Percentiles rank a stretch among this genome's conserved stretches.
Conservation (phyloP, 2,113 vertebrate genomes). For the Pristiophorus japonicus region DNA sequence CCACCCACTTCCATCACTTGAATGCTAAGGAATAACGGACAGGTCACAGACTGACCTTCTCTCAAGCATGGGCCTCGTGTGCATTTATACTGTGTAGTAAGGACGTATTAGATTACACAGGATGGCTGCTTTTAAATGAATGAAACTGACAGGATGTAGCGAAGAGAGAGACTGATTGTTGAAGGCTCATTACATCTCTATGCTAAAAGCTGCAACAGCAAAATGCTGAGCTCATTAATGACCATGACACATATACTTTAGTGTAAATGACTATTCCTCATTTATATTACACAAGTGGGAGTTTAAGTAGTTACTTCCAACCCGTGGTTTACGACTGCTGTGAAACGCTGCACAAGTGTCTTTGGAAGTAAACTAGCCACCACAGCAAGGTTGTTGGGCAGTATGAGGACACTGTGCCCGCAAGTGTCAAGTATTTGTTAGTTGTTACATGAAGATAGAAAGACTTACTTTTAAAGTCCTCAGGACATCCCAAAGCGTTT, state of each 20-base stretch:
- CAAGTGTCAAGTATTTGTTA: background rate
- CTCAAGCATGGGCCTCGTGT: no score
- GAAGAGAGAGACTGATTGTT: background rate
- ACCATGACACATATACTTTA: background rate
- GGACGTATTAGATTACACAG: no score
- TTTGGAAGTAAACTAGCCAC: background rate
- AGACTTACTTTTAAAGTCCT: background rate
- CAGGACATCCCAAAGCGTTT: background rate
- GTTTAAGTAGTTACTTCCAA: background rate
- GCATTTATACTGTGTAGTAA: no score
- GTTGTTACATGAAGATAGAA: background rate
- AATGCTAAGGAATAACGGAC: no score
- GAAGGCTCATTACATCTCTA: background rate
- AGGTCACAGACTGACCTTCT: no score
- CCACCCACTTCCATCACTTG: no score
- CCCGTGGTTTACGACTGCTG: background rate
- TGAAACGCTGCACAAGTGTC: background rate
- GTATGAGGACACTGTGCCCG: background rate
- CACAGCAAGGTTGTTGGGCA: background rate
- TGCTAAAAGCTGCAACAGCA: background rate
- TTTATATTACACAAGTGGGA: conserved; percentile 20
- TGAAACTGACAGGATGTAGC: conserved; percentile 15
- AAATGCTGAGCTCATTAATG: background rate
- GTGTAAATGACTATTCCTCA: background rate
- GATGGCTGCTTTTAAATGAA: background rate